Evolutionary conservation across 1,140 invertebrate genomes (phyloP), one percentile per base, ranked within the genome.

Genomic region (Drosophila novamexicana): DNA sequence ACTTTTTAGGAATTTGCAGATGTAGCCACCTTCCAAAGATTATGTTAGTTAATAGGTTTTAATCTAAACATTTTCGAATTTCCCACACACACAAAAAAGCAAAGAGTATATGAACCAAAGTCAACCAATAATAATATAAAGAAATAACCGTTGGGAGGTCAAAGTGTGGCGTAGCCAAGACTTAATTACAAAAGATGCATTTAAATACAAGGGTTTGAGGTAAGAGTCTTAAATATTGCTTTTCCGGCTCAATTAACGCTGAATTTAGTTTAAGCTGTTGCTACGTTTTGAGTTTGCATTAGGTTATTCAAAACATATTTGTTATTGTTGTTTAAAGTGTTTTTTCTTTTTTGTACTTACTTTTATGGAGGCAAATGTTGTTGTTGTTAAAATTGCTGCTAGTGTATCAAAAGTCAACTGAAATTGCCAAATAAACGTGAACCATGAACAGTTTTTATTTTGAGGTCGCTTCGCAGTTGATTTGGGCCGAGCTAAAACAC

Each of bases 401-500:
- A 49, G 49, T 64, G 54, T 45, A 45, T 40, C 54, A 32, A 59
- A 61, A 76, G 53, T 76, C 44, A 66, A 63, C 56, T 47, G 32
- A 57, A 70, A 79, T 54, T 39, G 53, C 53, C 52, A 47, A 58
- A 72, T 59, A 66, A 47, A 45, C 63, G 54, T 64, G 34, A 70
- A 63, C 67, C 76, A 52, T 84, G 64, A 76, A 73, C 45, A 50
- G 18, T 68, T 58, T 29, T 42, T 45, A 36, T 69, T 82, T 86
- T 77, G 42, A 75, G 82, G 82, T 82, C 79, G 72, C 66, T 65
- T 79, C 62, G 73, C 72, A 58, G 59, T 64, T 75, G 75, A 73
- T 71, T 81, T 79, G 61, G 67, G 36, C 14, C 32, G 44, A 71
- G 58, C 45, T 29, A 14, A 14, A 32, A 57, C 22, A 64, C 44